A percentile compares a stretch with the other conserved stretches of the same genome.
Evolutionary conservation across 2,113 vertebrate species (phyloP).

Genomic region (Centropus bengalensis): DNA sequence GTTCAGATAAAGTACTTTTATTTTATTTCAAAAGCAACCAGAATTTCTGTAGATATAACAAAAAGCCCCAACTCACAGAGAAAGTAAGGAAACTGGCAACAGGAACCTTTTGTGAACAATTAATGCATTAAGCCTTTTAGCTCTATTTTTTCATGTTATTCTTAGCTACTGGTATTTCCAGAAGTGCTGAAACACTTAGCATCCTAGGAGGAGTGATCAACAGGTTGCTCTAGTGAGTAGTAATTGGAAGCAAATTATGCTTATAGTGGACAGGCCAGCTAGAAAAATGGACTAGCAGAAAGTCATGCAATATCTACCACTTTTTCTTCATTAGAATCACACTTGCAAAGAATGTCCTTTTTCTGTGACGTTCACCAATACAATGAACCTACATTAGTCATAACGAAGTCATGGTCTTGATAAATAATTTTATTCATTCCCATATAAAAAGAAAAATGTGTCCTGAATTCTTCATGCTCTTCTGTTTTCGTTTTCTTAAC

Average conservation of each 20-base stretch:
- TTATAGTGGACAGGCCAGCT: neutral
- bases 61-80: neutral
- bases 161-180: constrained; percentile 16
- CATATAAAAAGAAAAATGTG: neutral
- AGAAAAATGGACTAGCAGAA: neutral
- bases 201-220: neutral
- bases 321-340: neutral
- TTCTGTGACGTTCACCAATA: neutral
- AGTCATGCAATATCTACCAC: neutral
- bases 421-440: neutral
- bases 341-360: neutral
- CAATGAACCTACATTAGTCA: neutral
- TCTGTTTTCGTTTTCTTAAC: neutral
- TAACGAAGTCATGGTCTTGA: neutral
- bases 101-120: neutral
- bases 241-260: neutral
- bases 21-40: neutral
- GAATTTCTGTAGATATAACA: neutral
- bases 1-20: neutral
- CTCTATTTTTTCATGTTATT: neutral
- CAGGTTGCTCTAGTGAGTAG: neutral
- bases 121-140: neutral
- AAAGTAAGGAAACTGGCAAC: neutral
- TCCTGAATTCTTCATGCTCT: neutral
- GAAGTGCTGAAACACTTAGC: neutral